A percentile compares a stretch with the other conserved stretches of the same genome.
These are phyloP conservation scores for Scelioninae gen. 2 DNA, from an alignment of 2,888 invertebrate genomes.

Conservation along the genomic window DNA sequence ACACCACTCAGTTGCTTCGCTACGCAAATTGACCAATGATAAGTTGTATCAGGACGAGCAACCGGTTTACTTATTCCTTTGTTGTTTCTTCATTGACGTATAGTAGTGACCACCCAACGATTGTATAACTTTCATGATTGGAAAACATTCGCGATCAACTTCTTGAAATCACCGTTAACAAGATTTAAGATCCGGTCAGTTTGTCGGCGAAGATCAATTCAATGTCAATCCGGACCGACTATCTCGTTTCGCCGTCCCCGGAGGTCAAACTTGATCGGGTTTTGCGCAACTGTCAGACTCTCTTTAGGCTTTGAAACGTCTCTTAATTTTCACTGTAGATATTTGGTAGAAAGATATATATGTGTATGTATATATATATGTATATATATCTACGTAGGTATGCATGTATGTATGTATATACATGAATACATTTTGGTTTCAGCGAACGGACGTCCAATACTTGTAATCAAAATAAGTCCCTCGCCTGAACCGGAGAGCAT, in stretches of 20 bases:
- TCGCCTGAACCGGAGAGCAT: conserved; percentile 42
- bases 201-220: background rate
- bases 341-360: conserved; percentile 40
- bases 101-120: background rate
- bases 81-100: no score
- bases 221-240: background rate
- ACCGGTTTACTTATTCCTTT: conserved; percentile 8
- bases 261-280: conserved; percentile 22
- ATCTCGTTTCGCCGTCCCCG: background rate
- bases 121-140: conserved; percentile 1
- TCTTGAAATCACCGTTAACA: background rate
- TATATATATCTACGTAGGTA: no score
- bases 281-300: conserved; percentile 30
- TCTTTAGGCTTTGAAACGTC: conserved; percentile 43
- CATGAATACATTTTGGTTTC: conserved; percentile 37
- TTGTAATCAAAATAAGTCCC: conserved; percentile 55
- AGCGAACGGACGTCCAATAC: conserved; percentile 47
- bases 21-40: background rate
- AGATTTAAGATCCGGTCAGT: no score
- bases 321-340: conserved; percentile 44
- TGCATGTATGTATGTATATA: no score
- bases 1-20: no score
- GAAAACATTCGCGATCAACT: background rate
- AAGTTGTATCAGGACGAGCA: background rate
- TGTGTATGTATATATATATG: no score